These are phyloP conservation scores for Dasyurus viverrinus DNA, from an alignment of 2,113 vertebrate species.

Conservation along the genomic window DNA sequence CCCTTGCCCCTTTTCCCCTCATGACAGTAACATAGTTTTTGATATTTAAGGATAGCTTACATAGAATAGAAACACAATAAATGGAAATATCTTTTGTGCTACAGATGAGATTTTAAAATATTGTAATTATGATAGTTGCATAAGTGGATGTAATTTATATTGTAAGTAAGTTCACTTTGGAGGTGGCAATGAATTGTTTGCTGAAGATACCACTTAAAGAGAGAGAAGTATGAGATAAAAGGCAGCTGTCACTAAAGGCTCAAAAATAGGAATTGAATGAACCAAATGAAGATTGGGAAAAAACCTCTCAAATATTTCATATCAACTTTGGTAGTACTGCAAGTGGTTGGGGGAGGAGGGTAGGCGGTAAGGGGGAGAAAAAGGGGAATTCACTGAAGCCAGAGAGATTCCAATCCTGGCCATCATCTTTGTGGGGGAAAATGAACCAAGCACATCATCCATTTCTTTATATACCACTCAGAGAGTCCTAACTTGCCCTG, in stretches of 20 bases:
- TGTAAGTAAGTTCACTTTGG: slow-evolving; percentile 5
- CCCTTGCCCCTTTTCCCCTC: background rate
- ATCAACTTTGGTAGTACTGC: background rate
- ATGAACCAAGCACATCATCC: background rate
- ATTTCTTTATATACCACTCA: background rate
- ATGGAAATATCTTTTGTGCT: slow-evolving; percentile 42
- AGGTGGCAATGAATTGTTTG: slow-evolving; percentile 44
- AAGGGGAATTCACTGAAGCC: background rate
- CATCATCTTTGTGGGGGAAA: background rate
- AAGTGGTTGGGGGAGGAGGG: background rate
- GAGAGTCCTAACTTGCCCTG: background rate
- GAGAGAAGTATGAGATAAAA: background rate
- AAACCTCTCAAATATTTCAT: background rate
- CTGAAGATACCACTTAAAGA: slow-evolving; percentile 34
- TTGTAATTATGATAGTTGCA: slow-evolving; percentile 46
- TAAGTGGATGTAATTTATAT: slow-evolving; percentile 51
- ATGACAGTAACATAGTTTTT: background rate
- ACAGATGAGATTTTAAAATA: slow-evolving; percentile 57
- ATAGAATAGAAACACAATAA: slow-evolving; percentile 15
- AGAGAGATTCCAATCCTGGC: background rate
- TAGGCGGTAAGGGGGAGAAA: background rate
- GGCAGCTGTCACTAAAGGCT: slow-evolving; percentile 39
- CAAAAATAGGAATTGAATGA: slow-evolving; percentile 20
- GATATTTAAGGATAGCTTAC: slow-evolving; percentile 35
- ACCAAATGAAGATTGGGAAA: slow-evolving; percentile 21